Evolutionary conservation across 1,140 invertebrate genomes (phyloP).

Genomic region (Octopus bimaculoides): DNA sequence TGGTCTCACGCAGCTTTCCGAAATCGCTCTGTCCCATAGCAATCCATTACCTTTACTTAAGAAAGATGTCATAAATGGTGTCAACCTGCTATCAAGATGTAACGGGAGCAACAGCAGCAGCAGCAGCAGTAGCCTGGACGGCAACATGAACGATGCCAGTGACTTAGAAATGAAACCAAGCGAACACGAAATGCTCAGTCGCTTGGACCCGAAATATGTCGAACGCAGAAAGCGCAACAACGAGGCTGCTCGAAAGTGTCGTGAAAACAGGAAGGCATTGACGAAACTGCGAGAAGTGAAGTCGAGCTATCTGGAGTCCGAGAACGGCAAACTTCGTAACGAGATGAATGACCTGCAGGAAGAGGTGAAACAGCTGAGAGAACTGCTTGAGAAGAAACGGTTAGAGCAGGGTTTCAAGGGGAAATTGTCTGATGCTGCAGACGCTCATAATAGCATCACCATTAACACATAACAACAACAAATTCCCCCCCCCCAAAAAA

Average conservation of each 20-base stretch:
- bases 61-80: conserved; percentile 19
- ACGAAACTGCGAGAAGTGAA: conserved; percentile 57
- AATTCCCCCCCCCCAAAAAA: too few relatives aligned
- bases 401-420: conserved; percentile 32
- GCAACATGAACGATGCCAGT: background rate
- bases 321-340: conserved; percentile 73
- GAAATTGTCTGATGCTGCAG: background rate
- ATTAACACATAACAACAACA: too few relatives aligned
- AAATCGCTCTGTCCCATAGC: conserved; percentile 43
- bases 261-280: conserved; percentile 48
- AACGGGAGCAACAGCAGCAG: background rate
- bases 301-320: conserved; percentile 60
- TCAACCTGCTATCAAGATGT: conserved; percentile 24
- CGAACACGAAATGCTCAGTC: conserved; percentile 21
- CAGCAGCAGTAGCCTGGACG: background rate
- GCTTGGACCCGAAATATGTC: conserved; percentile 42
- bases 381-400: conserved; percentile 56
- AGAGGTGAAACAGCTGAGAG: conserved; percentile 86
- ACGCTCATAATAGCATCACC: background rate
- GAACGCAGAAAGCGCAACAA: conserved; percentile 51
- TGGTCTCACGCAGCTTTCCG: conserved; percentile 49
- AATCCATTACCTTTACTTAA: conserved; percentile 35
- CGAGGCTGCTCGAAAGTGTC: conserved; percentile 50
- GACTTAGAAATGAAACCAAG: background rate
- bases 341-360: conserved; percentile 83